These are phyloP conservation scores for Podotricha telesiphe DNA, from an alignment of 2,888 invertebrate species.

Conservation along the genomic window DNA sequence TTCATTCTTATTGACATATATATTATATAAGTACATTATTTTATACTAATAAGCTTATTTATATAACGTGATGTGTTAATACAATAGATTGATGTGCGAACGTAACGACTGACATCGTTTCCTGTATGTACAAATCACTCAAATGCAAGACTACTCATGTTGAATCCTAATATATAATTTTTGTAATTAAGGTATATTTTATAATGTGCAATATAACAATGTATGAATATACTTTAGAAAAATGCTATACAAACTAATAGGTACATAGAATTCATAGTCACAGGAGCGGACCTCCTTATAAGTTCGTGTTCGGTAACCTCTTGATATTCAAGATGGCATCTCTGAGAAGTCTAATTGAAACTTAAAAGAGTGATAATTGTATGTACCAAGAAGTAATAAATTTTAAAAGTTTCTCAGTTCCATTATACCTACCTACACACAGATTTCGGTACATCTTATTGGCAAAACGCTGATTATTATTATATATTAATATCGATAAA, in stretches of 20 bases:
- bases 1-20: constrained; percentile 29
- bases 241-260: constrained; percentile 17
- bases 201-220: no score
- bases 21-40: constrained; percentile 2
- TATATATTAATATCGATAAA: no score
- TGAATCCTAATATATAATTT: not conserved
- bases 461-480: no score
- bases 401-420: not conserved
- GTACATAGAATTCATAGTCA: constrained; percentile 32
- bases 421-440: no score
- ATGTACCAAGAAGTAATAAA: not conserved
- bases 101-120: constrained; percentile 14
- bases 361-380: constrained; percentile 24
- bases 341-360: constrained; percentile 53
- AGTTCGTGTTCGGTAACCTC: constrained; percentile 54
- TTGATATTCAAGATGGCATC: constrained; percentile 59
- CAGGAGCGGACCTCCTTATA: constrained; percentile 42
- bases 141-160: not conserved
- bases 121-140: not conserved
- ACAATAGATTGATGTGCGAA: constrained; percentile 4
- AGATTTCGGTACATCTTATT: no score
- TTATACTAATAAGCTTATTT: constrained; percentile 6
- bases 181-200: not conserved
- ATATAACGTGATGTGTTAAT: constrained; percentile 19
- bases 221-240: not conserved